Evolutionary conservation across 2,113 vertebrate species (phyloP).

Genomic region (Pimephales promelas): DNA sequence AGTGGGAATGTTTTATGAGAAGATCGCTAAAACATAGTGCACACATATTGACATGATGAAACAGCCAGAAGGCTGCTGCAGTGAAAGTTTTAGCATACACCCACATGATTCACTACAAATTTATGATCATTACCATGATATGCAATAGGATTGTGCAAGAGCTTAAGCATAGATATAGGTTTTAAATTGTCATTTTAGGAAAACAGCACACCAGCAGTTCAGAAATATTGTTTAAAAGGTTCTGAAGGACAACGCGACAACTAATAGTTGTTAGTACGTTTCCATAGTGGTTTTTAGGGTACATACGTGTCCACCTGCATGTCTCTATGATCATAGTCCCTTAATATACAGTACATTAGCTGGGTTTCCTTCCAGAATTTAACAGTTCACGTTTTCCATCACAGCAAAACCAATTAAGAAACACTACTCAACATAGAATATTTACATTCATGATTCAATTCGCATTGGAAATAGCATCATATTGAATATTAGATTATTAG

Average conservation of each 20-base stretch:
- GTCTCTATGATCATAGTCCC: background rate
- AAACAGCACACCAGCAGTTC: background rate
- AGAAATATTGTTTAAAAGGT: background rate
- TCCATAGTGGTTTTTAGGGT: background rate
- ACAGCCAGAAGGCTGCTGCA: background rate
- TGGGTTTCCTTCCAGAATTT: background rate
- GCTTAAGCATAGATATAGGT: background rate
- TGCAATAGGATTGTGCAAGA: conserved; percentile 4
- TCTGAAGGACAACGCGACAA: background rate
- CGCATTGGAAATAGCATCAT: background rate
- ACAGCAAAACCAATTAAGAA: background rate
- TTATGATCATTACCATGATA: background rate
- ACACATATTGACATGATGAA: conserved; percentile 20
- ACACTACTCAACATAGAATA: too few species aligned
- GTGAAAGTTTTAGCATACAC: background rate
- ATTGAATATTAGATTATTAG: background rate
- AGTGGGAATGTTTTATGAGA: background rate
- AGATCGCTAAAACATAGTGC: background rate
- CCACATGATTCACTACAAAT: conserved; percentile 5
- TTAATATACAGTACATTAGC: background rate
- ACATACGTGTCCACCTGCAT: background rate
- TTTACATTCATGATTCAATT: background rate
- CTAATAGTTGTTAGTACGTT: background rate
- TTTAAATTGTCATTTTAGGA: background rate
- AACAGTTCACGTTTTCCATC: background rate